These are phyloP conservation scores for Penaeus indicus DNA, from an alignment of 1,140 invertebrate genomes.

Conservation along the genomic window DNA sequence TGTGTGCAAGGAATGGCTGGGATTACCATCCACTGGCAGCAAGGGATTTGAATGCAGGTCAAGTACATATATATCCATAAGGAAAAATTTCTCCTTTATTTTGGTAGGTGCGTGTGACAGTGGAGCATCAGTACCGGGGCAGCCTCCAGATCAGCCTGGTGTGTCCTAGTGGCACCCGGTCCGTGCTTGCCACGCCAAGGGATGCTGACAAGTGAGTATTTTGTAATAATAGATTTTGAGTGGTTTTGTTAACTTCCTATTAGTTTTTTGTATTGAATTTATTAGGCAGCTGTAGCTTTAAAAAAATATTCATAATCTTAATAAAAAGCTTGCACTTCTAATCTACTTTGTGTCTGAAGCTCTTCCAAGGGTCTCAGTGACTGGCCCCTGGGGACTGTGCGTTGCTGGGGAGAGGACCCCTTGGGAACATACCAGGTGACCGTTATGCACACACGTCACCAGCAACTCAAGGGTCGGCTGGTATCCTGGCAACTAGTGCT, in stretches of 20 bases:
- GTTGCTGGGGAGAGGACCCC: slow-evolving; percentile 51
- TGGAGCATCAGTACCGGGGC: slow-evolving; percentile 87
- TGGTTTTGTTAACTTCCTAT: not conserved
- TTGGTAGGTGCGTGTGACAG: slow-evolving; percentile 49
- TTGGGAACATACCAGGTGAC: slow-evolving; percentile 73
- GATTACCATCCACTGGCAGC: too few species aligned
- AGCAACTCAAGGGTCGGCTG: slow-evolving; percentile 40
- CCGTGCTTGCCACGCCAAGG: slow-evolving; percentile 70
- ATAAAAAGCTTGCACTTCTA: not conserved
- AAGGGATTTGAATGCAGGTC: too few species aligned
- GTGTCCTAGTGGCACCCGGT: slow-evolving; percentile 77
- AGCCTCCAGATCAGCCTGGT: slow-evolving; percentile 85
- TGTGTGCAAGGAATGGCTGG: too few species aligned
- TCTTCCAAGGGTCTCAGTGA: slow-evolving; percentile 71
- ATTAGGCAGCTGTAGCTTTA: not conserved
- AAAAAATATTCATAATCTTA: not conserved
- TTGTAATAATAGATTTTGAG: not conserved
- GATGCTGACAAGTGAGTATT: slow-evolving; percentile 69
- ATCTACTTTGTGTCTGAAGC: slow-evolving; percentile 50
- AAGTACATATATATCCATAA: too few species aligned
- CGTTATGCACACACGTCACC: slow-evolving; percentile 61
- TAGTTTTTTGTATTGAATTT: not conserved
- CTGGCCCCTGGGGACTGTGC: slow-evolving; percentile 54
- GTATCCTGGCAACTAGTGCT: slow-evolving; percentile 60
- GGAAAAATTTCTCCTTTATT: not conserved